Evolutionary conservation across 1,140 invertebrate species (phyloP).

Genomic region (Ridgeia piscesae): DNA sequence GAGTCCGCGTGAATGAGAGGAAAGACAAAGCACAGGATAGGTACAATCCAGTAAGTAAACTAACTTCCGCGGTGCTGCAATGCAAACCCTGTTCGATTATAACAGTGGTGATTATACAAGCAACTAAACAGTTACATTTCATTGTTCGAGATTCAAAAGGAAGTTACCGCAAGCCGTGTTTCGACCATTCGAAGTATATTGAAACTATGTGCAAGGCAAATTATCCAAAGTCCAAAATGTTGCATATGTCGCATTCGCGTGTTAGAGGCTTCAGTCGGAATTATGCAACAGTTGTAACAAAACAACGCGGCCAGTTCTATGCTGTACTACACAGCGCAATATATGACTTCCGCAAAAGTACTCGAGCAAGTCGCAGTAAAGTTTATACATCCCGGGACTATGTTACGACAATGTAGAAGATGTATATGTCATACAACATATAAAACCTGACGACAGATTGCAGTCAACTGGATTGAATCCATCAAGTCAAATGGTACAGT

Average conservation of each 20-base stretch:
- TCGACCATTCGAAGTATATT: too few species aligned
- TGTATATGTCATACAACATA: background rate
- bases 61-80: background rate
- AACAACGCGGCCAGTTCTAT: background rate
- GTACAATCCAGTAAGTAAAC: background rate
- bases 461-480: background rate
- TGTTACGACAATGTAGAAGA: background rate
- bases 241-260: background rate
- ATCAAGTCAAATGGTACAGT: background rate
- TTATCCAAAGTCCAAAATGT: background rate
- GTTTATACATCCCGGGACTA: background rate
- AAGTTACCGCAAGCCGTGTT: too few species aligned
- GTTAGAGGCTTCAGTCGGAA: background rate
- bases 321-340: background rate
- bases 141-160: too few species aligned
- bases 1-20: background rate
- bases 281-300: background rate
- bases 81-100: too few species aligned
- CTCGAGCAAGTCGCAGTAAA: background rate
- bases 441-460: background rate
- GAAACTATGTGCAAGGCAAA: too few species aligned
- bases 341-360: background rate
- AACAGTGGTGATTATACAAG: too few species aligned
- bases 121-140: too few species aligned
- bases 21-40: background rate